Evolutionary conservation across 37 sponge, comb jelly and placozoan genomes (phyloP), one percentile per base, ranked within the genome.

Genomic region (Mnemiopsis leidyi): DNA sequence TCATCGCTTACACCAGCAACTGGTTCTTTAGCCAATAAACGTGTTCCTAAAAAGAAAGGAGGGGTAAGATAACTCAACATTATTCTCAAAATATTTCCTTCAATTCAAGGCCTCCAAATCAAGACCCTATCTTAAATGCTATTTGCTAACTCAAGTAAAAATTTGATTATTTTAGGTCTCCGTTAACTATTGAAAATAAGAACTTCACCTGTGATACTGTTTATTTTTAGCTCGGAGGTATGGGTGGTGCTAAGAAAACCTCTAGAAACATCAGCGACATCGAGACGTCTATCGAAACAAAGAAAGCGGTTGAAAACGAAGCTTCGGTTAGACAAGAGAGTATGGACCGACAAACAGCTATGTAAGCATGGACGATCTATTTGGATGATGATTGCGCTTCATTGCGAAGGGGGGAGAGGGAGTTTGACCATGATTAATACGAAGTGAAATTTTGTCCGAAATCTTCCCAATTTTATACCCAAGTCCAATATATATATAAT

Each of bases 231-330:
- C 61, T 85, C 0, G 61, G 90, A 28, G 90, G 90, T 24, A 21
- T 85, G 28, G 90, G 90, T 29, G 90, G 90, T 2, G 90, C 90
- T 39, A 85, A 85, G 90, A 85, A 85, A 40, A 33, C 61, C 5
- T 36, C 40, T 28, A 28, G 61, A 3, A 85, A 40, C 24, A 38
- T 85, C 29, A 1, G 16, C 24, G 90, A 85, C 2, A 85, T 85
- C 16, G 90, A 85, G 90, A 39, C 24, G 5, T 40, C 61, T 13
- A 29, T 85, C 26, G 90, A 85, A 18, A 28, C 33, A 39, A n/a
- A 25, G 25, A 33, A 0, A 26, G 90, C 40, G 0, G 61, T 61
- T 9, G 90, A 85, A 85, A 28, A 29, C 7, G 82, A 79, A 1
- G 5, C 3, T 7, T 5, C 7, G 36, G 36, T 33, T 30, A 2